Evolutionary conservation across 2,113 vertebrate species (phyloP), one percentile per base, ranked within the genome.

Genomic region (Ameiurus melas): DNA sequence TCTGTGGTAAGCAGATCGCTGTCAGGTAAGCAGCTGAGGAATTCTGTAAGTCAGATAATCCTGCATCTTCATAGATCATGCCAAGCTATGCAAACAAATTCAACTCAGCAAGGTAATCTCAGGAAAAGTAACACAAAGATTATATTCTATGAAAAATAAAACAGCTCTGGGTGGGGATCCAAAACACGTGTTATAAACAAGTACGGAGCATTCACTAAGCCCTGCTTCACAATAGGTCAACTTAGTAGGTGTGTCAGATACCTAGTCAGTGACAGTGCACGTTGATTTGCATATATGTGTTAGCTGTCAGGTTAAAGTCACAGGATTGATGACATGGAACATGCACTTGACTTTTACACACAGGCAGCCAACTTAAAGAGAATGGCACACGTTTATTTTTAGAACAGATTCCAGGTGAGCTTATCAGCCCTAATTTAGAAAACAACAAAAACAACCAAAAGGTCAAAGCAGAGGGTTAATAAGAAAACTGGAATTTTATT

Each of bases 181-280:
- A 85, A 73, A 57, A 73, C n/a, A 16, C 25, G 36, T 79, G 51
- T 27, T 27, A 70, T 20, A 36, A 27, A 39, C 25, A 66, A 10
- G 43, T 55, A 30, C 70, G n/a, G 64, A 55, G n/a, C 30, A 58
- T 85, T 58, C 22, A 71, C 27, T 73, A 73, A 85, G 58, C 83
- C 43, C 25, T 83, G 33, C 25, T 84, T 84, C 9, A 53, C 2
- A 4, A 1, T 12, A 7, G 1, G 7, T 84, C 43, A 47, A 7
- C 43, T 47, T 57, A 25, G 19, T 75, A 22, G 70, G 84, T 73
- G 66, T 58, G 53, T 58, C 79, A 58, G n/a, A 33, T 17, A 9
- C 47, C 77, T 79, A 55, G 77, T 7, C 55, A 81, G 79, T 36
- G 55, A 47, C 20, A 30, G 83, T 30, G 4, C 83, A 47, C 17